These are phyloP conservation scores for Zoanthus sociatus DNA, from an alignment of 92 coral and sea anemone genomes.

Conservation along the genomic window DNA sequence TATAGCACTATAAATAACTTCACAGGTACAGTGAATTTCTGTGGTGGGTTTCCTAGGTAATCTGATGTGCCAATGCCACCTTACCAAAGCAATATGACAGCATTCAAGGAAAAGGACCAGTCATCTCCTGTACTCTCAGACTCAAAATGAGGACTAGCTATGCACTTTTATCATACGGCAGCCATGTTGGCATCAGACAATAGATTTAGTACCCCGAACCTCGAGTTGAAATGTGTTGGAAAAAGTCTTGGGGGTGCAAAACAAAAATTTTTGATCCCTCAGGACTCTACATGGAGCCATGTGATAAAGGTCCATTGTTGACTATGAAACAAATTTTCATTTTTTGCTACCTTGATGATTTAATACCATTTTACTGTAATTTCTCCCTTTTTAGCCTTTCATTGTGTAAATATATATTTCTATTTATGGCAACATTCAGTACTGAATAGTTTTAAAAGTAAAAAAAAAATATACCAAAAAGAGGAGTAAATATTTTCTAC, in stretches of 20 bases:
- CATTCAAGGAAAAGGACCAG: not conserved
- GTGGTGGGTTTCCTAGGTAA: not conserved
- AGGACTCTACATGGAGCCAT: no score
- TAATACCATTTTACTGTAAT: not conserved
- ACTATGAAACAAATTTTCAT: not conserved
- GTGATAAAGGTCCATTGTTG: not conserved
- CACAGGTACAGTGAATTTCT: conserved; percentile 40
- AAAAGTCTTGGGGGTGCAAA: no score
- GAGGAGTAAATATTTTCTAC: no score
- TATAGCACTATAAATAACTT: conserved; percentile 7
- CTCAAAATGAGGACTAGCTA: conserved; percentile 14
- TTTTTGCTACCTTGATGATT: not conserved
- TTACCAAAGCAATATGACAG: not conserved
- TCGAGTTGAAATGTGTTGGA: no score
- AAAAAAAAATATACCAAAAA: no score
- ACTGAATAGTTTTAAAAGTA: not conserved
- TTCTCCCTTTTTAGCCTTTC: not conserved
- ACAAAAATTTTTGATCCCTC: no score
- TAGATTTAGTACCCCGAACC: no score
- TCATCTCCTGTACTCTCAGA: not conserved
- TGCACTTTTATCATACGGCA: no score
- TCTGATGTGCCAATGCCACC: not conserved
- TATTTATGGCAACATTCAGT: conserved; percentile 24
- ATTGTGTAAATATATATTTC: not conserved
- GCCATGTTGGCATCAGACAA: no score